Evolutionary conservation across 2,113 vertebrate species (phyloP), one percentile per base, ranked within the genome.

Genomic region (Cairina moschata): DNA sequence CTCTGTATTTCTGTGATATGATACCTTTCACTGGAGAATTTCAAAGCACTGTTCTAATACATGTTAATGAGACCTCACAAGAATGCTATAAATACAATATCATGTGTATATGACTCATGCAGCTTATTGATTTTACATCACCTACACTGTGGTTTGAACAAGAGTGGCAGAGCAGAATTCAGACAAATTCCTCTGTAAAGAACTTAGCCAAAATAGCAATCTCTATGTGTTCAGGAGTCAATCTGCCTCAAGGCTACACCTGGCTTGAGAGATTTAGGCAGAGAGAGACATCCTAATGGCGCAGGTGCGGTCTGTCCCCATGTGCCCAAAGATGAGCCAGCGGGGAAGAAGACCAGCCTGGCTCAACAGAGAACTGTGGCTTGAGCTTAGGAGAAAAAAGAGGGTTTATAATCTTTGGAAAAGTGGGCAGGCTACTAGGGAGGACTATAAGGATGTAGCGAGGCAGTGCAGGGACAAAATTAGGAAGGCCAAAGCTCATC

Each of bases 21-120:
- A 1, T 82, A 65, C 31, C 44, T 91, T 91, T 79, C 74, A 54
- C 34, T n/a, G 42, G 10, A 84, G 73, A 82, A 82, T 89, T 92
- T 95, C 81, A 82, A 91, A 93, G 81, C 17, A n/a, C 48, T 91
- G 72, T 78, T 75, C 56, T 68, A 79, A 86, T 89, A 48, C 42
- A 92, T 60, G 48, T 17, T 95, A 96, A 97, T 92, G 69, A 95
- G 91, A 90, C 77, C 81, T 87, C 74, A 68, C 48, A 91, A 91
- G 81, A 75, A 73, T 76, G 81, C 92, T 97, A 96, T 89, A 97
- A 96, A 95, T 96, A 95, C 77, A 91, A 3, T 91, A 89, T 73
- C 93, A 82, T 89, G 77, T 36, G 73, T 82, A 84, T 91, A 58
- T 97, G 94, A 96, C 77, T 97, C 96, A 96, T 48, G 22, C 11